These are phyloP conservation scores for Liodrosophila aerea DNA, from an alignment of 2,888 invertebrate species.

Conservation along the genomic window DNA sequence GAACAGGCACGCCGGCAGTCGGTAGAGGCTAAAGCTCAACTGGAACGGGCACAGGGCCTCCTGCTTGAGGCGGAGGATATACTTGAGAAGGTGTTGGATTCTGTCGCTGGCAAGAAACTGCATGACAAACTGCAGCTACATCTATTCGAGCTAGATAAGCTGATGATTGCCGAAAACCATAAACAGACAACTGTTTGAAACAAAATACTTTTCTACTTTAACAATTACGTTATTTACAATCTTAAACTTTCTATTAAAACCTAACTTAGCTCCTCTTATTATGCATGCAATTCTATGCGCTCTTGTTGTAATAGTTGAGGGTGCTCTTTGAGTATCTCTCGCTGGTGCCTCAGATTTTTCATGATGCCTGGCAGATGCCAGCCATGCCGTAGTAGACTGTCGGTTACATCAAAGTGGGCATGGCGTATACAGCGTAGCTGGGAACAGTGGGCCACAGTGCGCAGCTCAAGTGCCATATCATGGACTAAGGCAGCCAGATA, in stretches of 20 bases:
- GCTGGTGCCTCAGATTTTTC: slow-evolving; percentile 85
- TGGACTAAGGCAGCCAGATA: slow-evolving; percentile 91
- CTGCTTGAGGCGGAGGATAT: slow-evolving; percentile 72
- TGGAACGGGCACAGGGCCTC: slow-evolving; percentile 60
- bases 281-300: slow-evolving; percentile 64
- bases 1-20: slow-evolving; percentile 83
- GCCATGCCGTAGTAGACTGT: slow-evolving; percentile 91
- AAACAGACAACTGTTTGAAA: slow-evolving; percentile 12
- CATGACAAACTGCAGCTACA: slow-evolving; percentile 60
- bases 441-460: slow-evolving; percentile 90
- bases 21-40: slow-evolving; percentile 30
- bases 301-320: slow-evolving; percentile 75
- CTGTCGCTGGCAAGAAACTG: slow-evolving; percentile 78
- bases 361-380: slow-evolving; percentile 89
- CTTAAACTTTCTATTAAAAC: too few relatives aligned
- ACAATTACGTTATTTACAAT: slow-evolving; percentile 1
- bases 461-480: slow-evolving; percentile 91
- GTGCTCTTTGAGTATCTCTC: slow-evolving; percentile 82
- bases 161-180: slow-evolving; percentile 33
- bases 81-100: slow-evolving; percentile 79
- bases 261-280: too few relatives aligned
- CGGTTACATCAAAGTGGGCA: slow-evolving; percentile 90
- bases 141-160: slow-evolving; percentile 57
- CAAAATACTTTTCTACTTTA: neutral
- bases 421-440: slow-evolving; percentile 91